Evolutionary conservation across 2,888 invertebrate species (phyloP), one percentile per base, ranked within the genome.

Genomic region (Polydesmus complanatus): DNA sequence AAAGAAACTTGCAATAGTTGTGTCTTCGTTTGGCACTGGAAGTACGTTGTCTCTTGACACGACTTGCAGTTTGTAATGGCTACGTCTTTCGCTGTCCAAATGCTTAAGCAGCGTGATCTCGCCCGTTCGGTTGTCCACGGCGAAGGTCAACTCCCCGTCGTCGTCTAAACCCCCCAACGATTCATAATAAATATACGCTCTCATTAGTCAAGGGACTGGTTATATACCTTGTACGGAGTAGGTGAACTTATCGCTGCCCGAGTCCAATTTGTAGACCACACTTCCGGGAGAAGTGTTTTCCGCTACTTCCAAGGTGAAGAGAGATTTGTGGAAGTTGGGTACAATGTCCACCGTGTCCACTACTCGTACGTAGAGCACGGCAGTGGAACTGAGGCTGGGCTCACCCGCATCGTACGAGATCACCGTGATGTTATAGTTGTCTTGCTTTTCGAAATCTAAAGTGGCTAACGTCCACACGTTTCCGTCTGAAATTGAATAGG

Each of bases 371-470:
- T 70, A 67, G 14, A 73, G 65, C 61, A 70, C 70, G 1, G 90
- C 89, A 0, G 85, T 85, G 0, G 89, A 84, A 62, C 85, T 88
- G 2, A 87, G 75, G 67, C 88, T 85, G 0, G 91, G 90, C 49
- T 83, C 86, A 0, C 91, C 91, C 59, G 90, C 78, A 74, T 92
- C 91, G 1, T 88, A 87, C 0, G 89, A 90, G 1, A 88, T 79
- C 1, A 91, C 81, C 0, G 88, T 85, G 1, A 91, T 77, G 69
- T 89, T 88, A 69, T 89, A 81, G 1, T 78, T 72, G 26, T 77
- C 77, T 68, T 82, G 79, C 26, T 73, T 77, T 74, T 88, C 87
- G 70, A 82, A 87, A 69, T 87, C 85, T 53, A 88, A 74, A 69
- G 80, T 81, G 0, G 83, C 81, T 1, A 84, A 81, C 0, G 88